Base-by-base conservation (phyloP, 2,888 invertebrate species). In the Tryphoninae sp. region DNA sequence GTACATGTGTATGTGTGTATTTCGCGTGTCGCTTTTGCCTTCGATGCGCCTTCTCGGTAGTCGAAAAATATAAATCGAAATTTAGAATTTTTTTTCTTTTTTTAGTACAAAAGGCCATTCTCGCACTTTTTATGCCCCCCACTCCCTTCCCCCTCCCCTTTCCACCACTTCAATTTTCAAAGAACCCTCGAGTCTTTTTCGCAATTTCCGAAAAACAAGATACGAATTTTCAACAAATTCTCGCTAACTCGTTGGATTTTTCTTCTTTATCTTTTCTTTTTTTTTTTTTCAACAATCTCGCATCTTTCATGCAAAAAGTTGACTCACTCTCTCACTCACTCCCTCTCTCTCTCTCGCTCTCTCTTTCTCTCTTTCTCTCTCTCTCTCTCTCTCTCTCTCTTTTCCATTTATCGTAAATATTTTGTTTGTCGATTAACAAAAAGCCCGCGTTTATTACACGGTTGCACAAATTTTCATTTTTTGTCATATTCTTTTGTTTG, bases 81-180 rank as follows among this genome's bases (percentile, higher is more conserved):
- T 86, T 84, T 86, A 71, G 81, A 84, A 83, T 86, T 55, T 51
- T 49, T 49, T 19, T 19, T 19, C 1, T 1, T 49, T 51, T 33
- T 42, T 85, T 82, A 79, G 85, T 84, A 83, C 80, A 86, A 85
- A 86, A 86, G 84, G 84, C 84, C 83, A 84, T 84, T 80, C 80
- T 82, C 81, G 71, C 78, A 71, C 69, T 49, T 33, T 58, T 77
- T 55, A 65, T 59, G 45, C 42, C 62, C 59, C 45, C 23, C 45
- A 22, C 45, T 51, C 45, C 71, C 45, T 13, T 51, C 16, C 7
- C 45, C 33, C 6, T 0, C 19, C 45, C 67, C 45, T 22, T 55
- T 19, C 2, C 1, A 26, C 33, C 62, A 55, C 45, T 42, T 16
- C 42, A 40, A 8, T 61, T 33, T 22, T 22, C 19, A 19, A 16